phyloP scores from a whole-genome alignment of 2,888 invertebrate species.

The Euphydryas editha region DNA sequence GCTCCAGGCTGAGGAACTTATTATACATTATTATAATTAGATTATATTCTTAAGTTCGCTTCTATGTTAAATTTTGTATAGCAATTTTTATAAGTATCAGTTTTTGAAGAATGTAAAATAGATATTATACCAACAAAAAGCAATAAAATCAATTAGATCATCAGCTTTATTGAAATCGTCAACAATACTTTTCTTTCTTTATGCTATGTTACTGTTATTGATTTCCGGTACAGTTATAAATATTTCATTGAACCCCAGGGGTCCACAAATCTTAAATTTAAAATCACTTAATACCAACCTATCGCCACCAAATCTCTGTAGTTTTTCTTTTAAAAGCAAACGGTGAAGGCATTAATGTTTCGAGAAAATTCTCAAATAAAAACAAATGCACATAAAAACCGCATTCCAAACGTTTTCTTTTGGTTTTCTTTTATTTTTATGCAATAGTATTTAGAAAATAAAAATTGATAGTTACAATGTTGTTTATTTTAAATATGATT shows the following conservation, averaged over 20 bases:
- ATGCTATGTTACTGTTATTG: background rate
- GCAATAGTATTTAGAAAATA: background rate
- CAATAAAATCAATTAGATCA: background rate
- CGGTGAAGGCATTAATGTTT: background rate
- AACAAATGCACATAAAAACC: background rate
- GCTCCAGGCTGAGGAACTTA: too few species aligned
- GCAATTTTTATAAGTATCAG: too few species aligned
- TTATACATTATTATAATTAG: too few species aligned
- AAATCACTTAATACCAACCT: too few species aligned
- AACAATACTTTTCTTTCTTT: background rate
- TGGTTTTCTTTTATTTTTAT: background rate
- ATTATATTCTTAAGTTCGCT: too few species aligned
- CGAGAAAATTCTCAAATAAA: background rate
- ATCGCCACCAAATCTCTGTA: background rate
- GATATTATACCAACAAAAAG: too few species aligned
- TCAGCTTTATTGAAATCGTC: background rate
- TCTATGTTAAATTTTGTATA: too few species aligned
- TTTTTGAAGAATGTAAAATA: too few species aligned
- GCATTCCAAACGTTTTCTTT: background rate
- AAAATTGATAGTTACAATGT: background rate
- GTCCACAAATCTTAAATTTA: background rate
- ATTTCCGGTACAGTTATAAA: conserved; percentile 2
- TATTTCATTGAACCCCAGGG: background rate
- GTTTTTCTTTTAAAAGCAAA: conserved; percentile 7
- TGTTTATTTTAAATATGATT: too few species aligned